Base-by-base conservation (phyloP, 2,113 vertebrate species). In the Ictalurus furcatus region DNA sequence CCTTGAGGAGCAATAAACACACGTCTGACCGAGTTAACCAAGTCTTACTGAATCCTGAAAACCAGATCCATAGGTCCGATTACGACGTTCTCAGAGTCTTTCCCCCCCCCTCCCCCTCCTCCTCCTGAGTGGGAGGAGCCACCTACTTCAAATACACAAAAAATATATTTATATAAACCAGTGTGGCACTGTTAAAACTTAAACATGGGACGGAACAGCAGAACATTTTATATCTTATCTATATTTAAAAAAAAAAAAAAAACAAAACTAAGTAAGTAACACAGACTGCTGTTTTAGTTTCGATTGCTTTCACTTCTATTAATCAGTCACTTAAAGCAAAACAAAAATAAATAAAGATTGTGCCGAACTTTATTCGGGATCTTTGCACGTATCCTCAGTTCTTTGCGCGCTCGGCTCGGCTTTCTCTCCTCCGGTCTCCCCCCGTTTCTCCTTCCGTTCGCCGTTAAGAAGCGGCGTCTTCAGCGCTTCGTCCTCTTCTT, bases 311-410 rank as follows among this genome's bases (percentile, higher is more conserved):
- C 73, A 85, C 90, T 91, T 88, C 87, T 88, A 89, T 91, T 91
- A 92, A 89, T 91, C 90, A 93, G 92, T 96, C 94, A 92, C 91
- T 92, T 89, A 48, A 65, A 90, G 93, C 89, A 94, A 94, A 52
- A 48, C 44, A 48, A 48, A 63, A 94, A 93, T 93, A 94, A 95
- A 95, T 93, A 96, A 96, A 94, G 93, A 81, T 92, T 12, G 48
- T 30, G 52, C 23, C 7, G 90, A 92, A 37, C 56, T 34, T 11
- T 5, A 96, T 90, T 96, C 95, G 91, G 91, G 93, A 74, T 96
- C 96, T 96, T 95, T 96, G 95, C 96, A 93, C 84, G 93, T 93
- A 40, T 95, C 95, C 93, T 94, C 97, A 93, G 94, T 95, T 90
- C 93, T 95, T 92, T 92, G 94, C 88, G 90, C 90, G 90, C 93